Evolutionary conservation across 1,140 invertebrate genomes (phyloP), one percentile per base, ranked within the genome.

Genomic region (Rhynchophorus ferrugineus): DNA sequence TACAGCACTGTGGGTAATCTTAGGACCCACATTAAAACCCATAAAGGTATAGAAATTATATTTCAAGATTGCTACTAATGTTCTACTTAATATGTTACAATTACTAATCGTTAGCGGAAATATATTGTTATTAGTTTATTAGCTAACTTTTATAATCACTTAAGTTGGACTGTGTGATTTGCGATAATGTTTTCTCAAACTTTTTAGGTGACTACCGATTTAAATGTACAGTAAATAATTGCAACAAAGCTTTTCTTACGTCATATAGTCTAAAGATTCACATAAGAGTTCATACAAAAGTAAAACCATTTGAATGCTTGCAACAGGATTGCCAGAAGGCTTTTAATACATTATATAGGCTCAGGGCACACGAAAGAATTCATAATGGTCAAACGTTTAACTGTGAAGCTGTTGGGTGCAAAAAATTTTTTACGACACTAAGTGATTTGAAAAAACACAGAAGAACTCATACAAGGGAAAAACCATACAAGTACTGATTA

Each of bases 381-480:
- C 93, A 96, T 71, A 94, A 85, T 67, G 92, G 93, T 8, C 83
- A 94, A 65, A 95, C 91, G n/a, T 97, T 95, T 70, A 93, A 95
- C 71, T 97, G 93, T 73, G 78, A 83, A 63, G 75, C 83, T 51
- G 76, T 79, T 61, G 85, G 86, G 50, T 97, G 92, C 64, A 77
- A 81, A 38, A 95, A 95, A 71, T 89, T 83, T 71, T 97, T 97
- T 70, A 96, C 92, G 6, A 96, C 93, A 21, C 72, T 91, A 38
- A 93, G 89, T 71, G 92, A 95, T 73, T 76, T 95, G 58, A 88
- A 91, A 71, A 96, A 95, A 80, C 93, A 96, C 71, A 81, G 83
- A 60, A 77, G 91, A 49, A 92, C 89, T 36, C 91, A 96, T 63
- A 94, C 91, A 44, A 87, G 92, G 70, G 91, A 95, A 73, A 80